phyloP scores from a whole-genome alignment of 1,140 invertebrate genomes.

The Atta texana region DNA sequence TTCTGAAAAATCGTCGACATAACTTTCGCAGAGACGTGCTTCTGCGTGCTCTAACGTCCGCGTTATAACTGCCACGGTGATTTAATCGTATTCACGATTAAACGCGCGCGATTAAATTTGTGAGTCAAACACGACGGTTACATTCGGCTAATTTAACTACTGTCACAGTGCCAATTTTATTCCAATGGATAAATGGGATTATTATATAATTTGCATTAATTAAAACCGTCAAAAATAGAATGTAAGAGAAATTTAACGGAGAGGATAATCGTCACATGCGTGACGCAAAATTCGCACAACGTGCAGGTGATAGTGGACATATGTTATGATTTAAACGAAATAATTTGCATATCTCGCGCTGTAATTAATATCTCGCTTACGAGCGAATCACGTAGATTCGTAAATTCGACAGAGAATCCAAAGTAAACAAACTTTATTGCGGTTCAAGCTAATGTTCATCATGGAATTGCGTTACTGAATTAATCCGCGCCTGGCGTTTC shows the following conservation, averaged over 20 bases:
- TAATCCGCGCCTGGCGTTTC: conserved; percentile 1
- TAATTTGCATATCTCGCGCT: conserved; percentile 57
- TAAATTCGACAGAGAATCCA: conserved; percentile 42
- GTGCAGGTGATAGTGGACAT: background rate
- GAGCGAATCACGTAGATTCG: conserved; percentile 54
- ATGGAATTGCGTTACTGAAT: background rate
- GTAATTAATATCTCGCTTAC: conserved; percentile 66
- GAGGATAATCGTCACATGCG: background rate
- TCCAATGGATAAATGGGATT: background rate
- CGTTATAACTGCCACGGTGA: conserved; percentile 15
- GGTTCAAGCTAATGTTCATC: background rate
- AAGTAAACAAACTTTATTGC: conserved; percentile 31
- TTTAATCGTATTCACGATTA: conserved; percentile 34
- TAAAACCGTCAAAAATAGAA: background rate
- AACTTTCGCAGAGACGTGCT: conserved; percentile 3
- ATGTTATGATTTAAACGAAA: conserved; percentile 11
- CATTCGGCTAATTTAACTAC: too few species aligned
- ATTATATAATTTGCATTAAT: conserved; percentile 10
- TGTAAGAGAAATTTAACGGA: background rate
- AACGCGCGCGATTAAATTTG: conserved; percentile 16
- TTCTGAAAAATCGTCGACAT: conserved; percentile 67
- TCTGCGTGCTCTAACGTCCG: background rate
- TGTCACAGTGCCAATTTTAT: background rate
- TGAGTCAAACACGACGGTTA: conserved; percentile 12
- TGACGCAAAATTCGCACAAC: background rate